Percentiles rank a stretch among this genome's conserved stretches.
phyloP scores from a whole-genome alignment of 2,113 vertebrate genomes.

The Petromus typicus region DNA sequence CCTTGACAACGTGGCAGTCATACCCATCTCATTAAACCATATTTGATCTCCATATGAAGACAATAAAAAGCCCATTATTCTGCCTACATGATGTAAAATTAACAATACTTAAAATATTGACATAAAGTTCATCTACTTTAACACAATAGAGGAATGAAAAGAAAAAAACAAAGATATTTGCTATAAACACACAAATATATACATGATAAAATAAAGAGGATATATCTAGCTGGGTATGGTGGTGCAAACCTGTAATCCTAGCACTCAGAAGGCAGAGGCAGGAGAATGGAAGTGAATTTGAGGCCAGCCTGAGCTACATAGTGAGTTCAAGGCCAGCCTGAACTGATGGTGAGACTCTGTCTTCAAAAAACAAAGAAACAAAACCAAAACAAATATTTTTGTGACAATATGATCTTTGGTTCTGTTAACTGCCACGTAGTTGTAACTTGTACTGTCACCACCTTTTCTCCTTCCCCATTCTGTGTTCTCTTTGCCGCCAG shows the following conservation, averaged over 20 bases:
- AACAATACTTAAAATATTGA: neutral
- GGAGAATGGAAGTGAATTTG: neutral
- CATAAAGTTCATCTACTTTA: neutral
- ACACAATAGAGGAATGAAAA: neutral
- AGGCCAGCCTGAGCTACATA: too few species aligned
- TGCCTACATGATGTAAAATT: neutral
- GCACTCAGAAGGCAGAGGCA: neutral
- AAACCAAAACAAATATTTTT: neutral
- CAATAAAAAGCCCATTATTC: neutral
- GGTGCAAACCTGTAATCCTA: neutral
- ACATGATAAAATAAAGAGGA: neutral
- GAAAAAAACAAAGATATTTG: neutral
- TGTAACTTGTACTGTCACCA: neutral
- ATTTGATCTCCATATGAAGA: neutral
- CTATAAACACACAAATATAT: neutral
- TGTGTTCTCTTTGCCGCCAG: neutral
- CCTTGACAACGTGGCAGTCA: neutral
- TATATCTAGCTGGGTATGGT: neutral
- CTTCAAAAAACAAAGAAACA: too few species aligned
- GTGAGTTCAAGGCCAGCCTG: neutral
- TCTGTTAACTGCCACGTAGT: neutral
- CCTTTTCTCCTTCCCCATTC: neutral
- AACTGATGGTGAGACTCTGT: neutral
- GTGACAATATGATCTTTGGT: neutral
- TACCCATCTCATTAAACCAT: neutral